Conservation (phyloP, 2,888 invertebrate genomes). For the Bimastos eiseni region DNA sequence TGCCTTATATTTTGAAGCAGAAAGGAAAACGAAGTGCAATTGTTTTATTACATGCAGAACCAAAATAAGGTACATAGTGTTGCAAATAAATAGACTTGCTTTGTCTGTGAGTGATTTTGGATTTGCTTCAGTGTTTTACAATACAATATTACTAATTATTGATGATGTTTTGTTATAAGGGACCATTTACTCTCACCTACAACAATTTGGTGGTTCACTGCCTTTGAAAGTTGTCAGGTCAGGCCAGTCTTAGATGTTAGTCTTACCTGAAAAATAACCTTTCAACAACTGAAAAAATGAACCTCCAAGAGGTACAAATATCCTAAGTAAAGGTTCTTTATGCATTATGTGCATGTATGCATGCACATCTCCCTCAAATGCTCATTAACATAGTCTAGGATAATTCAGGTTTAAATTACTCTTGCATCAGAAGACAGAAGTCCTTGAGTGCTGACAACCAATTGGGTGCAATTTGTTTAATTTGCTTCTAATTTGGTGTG, state of each 20-base stretch:
- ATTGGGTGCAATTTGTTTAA: neutral
- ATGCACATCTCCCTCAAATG: neutral
- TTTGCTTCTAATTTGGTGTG: neutral
- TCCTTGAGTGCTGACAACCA: neutral
- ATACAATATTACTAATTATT: neutral
- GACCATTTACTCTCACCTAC: slow-evolving; percentile 13
- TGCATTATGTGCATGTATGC: neutral
- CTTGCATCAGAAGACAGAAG: neutral
- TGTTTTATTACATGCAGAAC: neutral
- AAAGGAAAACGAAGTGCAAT: slow-evolving; percentile 2
- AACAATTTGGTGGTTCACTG: neutral
- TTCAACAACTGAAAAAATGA: neutral
- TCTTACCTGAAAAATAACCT: neutral
- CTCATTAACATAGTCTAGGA: no score
- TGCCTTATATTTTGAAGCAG: neutral
- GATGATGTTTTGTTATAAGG: neutral
- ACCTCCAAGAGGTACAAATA: neutral
- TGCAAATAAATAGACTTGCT: neutral
- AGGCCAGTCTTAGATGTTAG: neutral
- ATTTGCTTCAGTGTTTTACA: slow-evolving; percentile 13
- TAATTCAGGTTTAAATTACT: no score
- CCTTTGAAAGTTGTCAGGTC: neutral
- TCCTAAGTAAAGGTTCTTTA: neutral
- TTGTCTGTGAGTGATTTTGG: neutral
- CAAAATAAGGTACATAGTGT: neutral